Conservation (phyloP, 2,113 vertebrate species). For the Lepus timidus region DNA sequence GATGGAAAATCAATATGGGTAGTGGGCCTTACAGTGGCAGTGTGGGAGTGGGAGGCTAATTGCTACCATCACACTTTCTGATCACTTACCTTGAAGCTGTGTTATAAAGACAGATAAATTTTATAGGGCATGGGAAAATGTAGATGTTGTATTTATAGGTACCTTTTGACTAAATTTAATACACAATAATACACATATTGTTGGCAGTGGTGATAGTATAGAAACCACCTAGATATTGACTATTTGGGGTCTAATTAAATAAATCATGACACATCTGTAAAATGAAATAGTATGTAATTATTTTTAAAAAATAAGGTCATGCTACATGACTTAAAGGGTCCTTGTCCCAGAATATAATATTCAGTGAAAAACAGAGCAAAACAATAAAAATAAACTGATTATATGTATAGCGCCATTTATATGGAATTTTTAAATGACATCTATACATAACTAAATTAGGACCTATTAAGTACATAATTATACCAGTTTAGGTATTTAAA, state of each 20-base stretch:
- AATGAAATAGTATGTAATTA: neutral
- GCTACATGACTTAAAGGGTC: neutral
- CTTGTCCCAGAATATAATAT: neutral
- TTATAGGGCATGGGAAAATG: neutral
- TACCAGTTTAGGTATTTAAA: neutral
- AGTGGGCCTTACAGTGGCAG: rapidly evolving
- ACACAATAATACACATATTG: neutral
- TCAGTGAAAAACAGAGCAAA: neutral
- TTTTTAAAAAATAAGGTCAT: neutral
- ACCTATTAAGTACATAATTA: neutral
- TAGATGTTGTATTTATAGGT: neutral
- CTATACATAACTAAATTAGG: neutral
- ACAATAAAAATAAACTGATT: neutral
- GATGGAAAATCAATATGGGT: neutral
- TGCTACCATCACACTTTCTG: neutral
- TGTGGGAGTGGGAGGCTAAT: neutral
- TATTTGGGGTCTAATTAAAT: neutral
- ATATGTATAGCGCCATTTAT: neutral
- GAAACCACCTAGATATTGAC: neutral
- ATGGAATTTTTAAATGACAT: neutral
- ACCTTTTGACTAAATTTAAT: neutral
- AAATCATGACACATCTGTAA: neutral
- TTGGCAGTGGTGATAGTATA: neutral
- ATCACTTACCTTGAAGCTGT: neutral
- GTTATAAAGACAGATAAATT: neutral